Evolutionary conservation across 2,113 vertebrate species (phyloP), one percentile per base, ranked within the genome.

Genomic region (Silurus meridionalis): DNA sequence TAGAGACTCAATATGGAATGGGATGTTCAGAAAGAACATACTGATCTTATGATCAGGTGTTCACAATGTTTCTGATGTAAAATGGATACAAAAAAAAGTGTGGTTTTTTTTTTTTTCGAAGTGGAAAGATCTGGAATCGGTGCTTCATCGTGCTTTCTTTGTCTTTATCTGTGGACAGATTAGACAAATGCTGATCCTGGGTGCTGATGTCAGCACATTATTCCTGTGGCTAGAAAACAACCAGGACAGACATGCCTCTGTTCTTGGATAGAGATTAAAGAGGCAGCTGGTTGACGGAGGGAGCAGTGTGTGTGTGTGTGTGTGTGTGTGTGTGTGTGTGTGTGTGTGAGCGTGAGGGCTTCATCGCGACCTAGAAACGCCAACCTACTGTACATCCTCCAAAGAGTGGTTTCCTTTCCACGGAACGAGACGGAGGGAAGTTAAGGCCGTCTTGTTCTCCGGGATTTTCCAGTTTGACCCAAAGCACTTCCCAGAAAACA

Each of bases 351-450:
- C 2, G 37, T 37, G 28, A 53, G n/a, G 74, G 72, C 50, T 50
- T 72, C 87, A n/a, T 83, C 81, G 85, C 91, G 93, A 93, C 94
- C 93, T 93, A 94, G 91, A 94, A 94, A 93, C 91, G 72, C 84
- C 88, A 71, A 69, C 75, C 84, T 79, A 60, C 37, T 37, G 37
- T 37, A 37, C 82, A 81, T 77, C 75, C 48, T 88, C 48, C 55
- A 71, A 79, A 82, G 23, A 80, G 21, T n/a, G 63, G 60, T 15
- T 46, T 57, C 78, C 83, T 28, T 74, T 74, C 19, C 46, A 23
- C 19, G 0, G 13, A 8, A 25, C 9, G 25, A n/a, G 23, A 11
- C 23, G 11, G 23, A 66, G 6, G 21, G 17, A 23, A 21, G 60
- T 8, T 6, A 61, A 66, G 63, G 63, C 63, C 25, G 13, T 11